Percentiles rank a stretch among this genome's conserved stretches.
phyloP scores from a whole-genome alignment of 2,888 invertebrate species.

The Cryptophagus acutangulus region DNA sequence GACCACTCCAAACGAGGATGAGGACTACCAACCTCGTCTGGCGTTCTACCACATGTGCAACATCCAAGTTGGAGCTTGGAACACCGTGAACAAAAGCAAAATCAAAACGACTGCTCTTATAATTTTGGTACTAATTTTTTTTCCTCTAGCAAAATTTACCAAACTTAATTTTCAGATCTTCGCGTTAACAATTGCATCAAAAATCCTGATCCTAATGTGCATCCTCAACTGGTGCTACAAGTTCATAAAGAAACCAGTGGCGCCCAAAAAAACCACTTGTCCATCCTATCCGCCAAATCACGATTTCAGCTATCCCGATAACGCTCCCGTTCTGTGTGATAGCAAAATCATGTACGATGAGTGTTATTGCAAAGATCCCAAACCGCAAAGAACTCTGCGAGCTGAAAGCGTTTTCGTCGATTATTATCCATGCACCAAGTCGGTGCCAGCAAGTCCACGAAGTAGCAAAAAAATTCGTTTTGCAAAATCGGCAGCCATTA shows the following conservation, averaged over 20 bases:
- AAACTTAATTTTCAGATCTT: slow-evolving; percentile 24
- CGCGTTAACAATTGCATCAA: slow-evolving; percentile 32
- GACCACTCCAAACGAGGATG: slow-evolving; percentile 39
- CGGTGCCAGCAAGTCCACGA: too few relatives aligned
- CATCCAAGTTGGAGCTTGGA: slow-evolving; percentile 42
- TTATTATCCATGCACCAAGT: slow-evolving; percentile 23
- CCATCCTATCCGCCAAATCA: slow-evolving; percentile 11
- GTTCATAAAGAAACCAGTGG: slow-evolving; percentile 22
- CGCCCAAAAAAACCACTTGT: slow-evolving; percentile 13
- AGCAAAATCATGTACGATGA: too few relatives aligned
- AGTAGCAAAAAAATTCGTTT: too few relatives aligned
- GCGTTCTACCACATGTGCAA: slow-evolving; percentile 48
- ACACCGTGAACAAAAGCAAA: slow-evolving; percentile 35
- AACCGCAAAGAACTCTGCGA: slow-evolving; percentile 5
- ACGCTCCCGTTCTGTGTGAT: slow-evolving; percentile 20
- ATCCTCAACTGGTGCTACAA: slow-evolving; percentile 37
- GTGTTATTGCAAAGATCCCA: too few relatives aligned
- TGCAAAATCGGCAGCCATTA: too few relatives aligned
- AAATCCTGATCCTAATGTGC: slow-evolving; percentile 35
- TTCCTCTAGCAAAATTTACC: neutral
- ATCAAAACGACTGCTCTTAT: slow-evolving; percentile 39
- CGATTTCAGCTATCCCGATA: slow-evolving; percentile 17
- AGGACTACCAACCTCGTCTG: slow-evolving; percentile 40
- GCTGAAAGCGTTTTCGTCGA: slow-evolving; percentile 24
- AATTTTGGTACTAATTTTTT: slow-evolving; percentile 32